Base-by-base conservation (phyloP, 2,113 vertebrate species). In the Pseudolaguvia tuberculata region DNA sequence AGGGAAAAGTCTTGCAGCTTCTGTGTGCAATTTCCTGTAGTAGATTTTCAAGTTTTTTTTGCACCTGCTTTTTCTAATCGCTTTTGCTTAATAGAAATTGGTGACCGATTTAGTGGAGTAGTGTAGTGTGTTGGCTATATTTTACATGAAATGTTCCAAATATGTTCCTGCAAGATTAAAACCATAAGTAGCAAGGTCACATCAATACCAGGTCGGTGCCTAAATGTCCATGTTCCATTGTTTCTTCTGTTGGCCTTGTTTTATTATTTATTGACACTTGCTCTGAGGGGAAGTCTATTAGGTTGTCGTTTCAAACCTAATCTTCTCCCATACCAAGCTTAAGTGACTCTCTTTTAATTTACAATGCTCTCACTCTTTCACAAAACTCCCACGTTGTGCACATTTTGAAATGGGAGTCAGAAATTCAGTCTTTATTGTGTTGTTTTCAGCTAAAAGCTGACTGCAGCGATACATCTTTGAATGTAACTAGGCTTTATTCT, bases 251-350 rank as follows among this genome's bases (percentile, higher is more conserved):
- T 20, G 58, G 29, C 20, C 15, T 29, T 3, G 17, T 50, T 42
- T 58, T 4, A 48, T 78, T 25, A 56, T 61, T 18, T 63, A 65
- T 72, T 63, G 65, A 77, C 59, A 58, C 50, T 3, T 18, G 35
- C 70, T 39, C 55, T 69, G 18, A 17, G 51, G 74, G 82, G 73
- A 84, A 80, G 59, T 72, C 65, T 69, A 81, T 81, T 76, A 81
- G 58, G 42, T 56, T 72, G 62, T 47, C 65, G n/a, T 78, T 79
- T 61, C n/a, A n/a, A 66, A 73, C 65, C 48, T 18, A 20, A 10
- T 76, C 65, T 55, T 76, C 81, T 83, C 75, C 75, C 27, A 50
- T 20, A 35, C 35, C 29, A 31, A 18, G 53, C 61, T 72, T 70
- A 70, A 72, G 50, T 62, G 56, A 59, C 56, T 51, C 29, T 2